A percentile compares a stretch with the other conserved stretches of the same genome.
These are phyloP conservation scores for Galerucella pusilla DNA, from an alignment of 2,888 invertebrate species.

Conservation along the genomic window DNA sequence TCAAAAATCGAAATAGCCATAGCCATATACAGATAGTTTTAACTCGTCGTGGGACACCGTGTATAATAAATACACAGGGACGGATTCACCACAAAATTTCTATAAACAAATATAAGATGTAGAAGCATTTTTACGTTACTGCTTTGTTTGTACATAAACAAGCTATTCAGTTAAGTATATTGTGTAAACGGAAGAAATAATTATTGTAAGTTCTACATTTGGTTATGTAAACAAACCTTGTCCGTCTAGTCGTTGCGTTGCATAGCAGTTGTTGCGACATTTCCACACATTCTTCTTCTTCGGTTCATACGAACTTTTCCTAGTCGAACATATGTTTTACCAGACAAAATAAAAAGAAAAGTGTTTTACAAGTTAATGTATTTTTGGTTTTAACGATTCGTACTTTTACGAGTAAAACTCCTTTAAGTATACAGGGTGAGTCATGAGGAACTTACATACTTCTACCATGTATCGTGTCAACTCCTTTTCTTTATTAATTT, in stretches of 20 bases:
- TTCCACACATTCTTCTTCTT: not conserved
- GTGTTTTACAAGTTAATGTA: no score
- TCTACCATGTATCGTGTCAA: no score
- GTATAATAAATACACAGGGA: conserved; percentile 7
- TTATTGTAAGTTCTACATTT: not conserved
- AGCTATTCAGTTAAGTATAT: not conserved
- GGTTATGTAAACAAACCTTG: conserved; percentile 2
- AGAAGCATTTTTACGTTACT: not conserved
- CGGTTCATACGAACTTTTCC: not conserved
- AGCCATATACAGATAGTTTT: no score
- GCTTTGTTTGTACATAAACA: not conserved
- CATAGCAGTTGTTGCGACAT: not conserved
- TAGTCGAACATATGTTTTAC: no score
- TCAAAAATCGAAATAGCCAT: no score
- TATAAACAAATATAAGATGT: not conserved
- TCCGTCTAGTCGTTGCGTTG: not conserved
- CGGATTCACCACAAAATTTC: not conserved
- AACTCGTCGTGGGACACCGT: not conserved
- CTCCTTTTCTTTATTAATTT: no score
- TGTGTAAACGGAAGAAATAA: not conserved
- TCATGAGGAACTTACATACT: no score
- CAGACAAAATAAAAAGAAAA: no score
- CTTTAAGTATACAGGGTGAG: no score
- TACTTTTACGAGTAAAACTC: no score
- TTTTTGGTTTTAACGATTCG: no score